Evolutionary conservation across 2,113 vertebrate species (phyloP).

Genomic region (Callipepla californica): DNA sequence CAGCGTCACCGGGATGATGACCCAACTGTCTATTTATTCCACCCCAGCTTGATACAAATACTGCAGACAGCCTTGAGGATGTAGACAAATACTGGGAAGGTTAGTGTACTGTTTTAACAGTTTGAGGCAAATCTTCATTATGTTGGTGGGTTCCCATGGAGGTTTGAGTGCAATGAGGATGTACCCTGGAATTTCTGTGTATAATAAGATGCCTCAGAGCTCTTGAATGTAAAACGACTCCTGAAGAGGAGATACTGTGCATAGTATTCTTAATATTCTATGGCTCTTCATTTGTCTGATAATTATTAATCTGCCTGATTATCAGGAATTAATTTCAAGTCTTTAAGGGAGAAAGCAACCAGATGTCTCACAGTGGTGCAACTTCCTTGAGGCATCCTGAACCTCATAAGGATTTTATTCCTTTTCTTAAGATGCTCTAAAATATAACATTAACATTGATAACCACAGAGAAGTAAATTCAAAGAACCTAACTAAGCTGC

Average conservation of each 20-base stretch:
- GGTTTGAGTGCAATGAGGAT: not conserved
- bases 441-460: constrained; percentile 1
- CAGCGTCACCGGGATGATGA: not conserved
- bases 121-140: not conserved
- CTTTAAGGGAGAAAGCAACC: constrained; percentile 1
- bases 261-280: not conserved
- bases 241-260: not conserved
- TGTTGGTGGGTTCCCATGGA: not conserved
- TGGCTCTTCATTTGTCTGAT: not conserved
- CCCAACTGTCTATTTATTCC: not conserved
- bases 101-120: not conserved
- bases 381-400: not conserved
- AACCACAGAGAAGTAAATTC: not conserved
- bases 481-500: not conserved
- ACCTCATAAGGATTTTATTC: not conserved
- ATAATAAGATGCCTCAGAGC: constrained; percentile 26
- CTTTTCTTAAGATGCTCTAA: not conserved
- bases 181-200: not conserved
- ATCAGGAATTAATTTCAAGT: constrained; percentile 27
- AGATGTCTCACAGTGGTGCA: not conserved
- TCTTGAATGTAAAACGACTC: not conserved
- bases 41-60: not conserved
- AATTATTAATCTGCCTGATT: constrained; percentile 28
- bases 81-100: not conserved
- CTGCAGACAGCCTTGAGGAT: not conserved